These are phyloP conservation scores for Syritta pipiens DNA, from an alignment of 2,888 invertebrate genomes.

Conservation along the genomic window DNA sequence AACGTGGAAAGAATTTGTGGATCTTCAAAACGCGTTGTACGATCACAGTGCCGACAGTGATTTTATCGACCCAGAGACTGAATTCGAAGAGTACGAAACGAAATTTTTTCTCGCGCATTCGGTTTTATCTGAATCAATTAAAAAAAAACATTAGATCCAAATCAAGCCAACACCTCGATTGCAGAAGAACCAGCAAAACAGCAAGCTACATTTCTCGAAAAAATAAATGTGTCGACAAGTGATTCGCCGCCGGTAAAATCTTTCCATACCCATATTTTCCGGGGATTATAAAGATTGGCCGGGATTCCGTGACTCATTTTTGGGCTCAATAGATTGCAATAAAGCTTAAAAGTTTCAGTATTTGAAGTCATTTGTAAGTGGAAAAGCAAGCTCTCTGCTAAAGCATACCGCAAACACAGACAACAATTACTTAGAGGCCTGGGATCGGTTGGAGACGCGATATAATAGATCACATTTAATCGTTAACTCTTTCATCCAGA, in stretches of 20 bases:
- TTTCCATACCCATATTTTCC: too few species aligned
- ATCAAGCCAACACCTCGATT: too few species aligned
- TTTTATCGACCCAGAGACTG: not conserved
- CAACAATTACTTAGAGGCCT: not conserved
- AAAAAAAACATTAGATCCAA: too few species aligned
- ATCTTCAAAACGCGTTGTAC: not conserved
- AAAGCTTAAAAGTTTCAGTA: constrained; percentile 4
- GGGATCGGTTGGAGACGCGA: too few species aligned
- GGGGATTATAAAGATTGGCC: too few species aligned
- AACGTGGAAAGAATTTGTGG: not conserved
- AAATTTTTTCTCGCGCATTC: not conserved
- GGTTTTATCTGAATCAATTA: too few species aligned
- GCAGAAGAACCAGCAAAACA: too few species aligned
- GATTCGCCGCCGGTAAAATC: too few species aligned
- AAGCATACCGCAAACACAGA: not conserved
- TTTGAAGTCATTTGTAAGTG: not conserved
- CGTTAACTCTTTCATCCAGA: not conserved
- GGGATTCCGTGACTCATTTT: too few species aligned
- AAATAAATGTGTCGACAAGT: too few species aligned
- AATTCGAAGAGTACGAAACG: not conserved
- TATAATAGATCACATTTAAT: too few species aligned
- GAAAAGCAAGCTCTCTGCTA: not conserved
- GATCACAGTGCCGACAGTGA: too few species aligned
- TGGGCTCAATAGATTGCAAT: not conserved
- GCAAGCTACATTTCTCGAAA: not conserved